A percentile compares a stretch with the other conserved stretches of the same genome.
Conservation (phyloP, 2,797 vertebrate species). For the Arrhamphus sclerolepis region DNA sequence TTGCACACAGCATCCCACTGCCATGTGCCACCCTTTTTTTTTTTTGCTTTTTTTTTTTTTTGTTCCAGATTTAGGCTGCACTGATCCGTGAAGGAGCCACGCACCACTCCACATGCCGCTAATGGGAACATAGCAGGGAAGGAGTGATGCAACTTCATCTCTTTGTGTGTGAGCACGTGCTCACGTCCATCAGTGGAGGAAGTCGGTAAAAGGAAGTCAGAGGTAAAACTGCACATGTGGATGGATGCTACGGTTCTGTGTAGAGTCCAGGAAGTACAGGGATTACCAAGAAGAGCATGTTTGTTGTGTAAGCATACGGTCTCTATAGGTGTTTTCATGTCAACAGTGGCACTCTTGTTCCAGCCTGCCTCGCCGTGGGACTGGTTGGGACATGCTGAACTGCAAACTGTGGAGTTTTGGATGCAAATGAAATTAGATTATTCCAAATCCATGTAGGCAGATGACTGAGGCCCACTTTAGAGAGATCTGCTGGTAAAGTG, state of each 20-base stretch:
- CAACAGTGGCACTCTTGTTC: conserved; percentile 55
- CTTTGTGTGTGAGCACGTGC: conserved; percentile 18
- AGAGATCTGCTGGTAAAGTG: conserved; percentile 13
- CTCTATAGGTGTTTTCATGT: conserved; percentile 60
- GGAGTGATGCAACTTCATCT: conserved; percentile 21
- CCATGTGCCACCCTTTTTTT: conserved; percentile 58
- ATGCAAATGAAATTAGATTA: conserved; percentile 33
- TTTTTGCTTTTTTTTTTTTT: conserved; percentile 7
- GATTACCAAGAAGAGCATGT: conserved; percentile 56
- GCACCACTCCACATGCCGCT: conserved; percentile 6
- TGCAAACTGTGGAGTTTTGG: background rate
- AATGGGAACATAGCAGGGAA: conserved; percentile 7
- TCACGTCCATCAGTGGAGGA: conserved; percentile 27
- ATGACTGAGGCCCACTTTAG: conserved; percentile 23
- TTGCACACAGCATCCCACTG: conserved; percentile 65
- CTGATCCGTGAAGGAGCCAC: conserved; percentile 54
- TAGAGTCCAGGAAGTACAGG: conserved; percentile 56
- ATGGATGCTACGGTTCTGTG: conserved; percentile 5
- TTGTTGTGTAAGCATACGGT: conserved; percentile 63
- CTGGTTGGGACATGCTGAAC: conserved; percentile 30
- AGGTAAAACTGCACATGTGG: conserved; percentile 8
- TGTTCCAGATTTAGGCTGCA: conserved; percentile 59
- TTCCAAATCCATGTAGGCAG: conserved; percentile 24
- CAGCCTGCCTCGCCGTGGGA: conserved; percentile 15
- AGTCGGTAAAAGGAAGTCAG: conserved; percentile 21